Conservation (phyloP, 2,888 invertebrate genomes). For the Pegoplata infirma region DNA sequence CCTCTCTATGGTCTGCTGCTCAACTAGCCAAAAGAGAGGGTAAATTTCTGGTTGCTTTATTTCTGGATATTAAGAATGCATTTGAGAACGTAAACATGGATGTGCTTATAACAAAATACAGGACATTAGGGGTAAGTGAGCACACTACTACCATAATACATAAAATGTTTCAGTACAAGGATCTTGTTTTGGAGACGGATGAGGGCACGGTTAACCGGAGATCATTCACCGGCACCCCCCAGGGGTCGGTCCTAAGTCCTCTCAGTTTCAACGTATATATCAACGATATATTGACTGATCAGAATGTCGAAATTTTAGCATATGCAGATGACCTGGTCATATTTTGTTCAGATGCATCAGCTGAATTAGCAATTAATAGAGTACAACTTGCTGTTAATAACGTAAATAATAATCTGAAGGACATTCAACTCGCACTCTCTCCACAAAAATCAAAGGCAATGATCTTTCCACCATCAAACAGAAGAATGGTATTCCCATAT, state of each 20-base stretch:
- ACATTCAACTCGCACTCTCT: constrained; percentile 4
- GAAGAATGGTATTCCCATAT: not conserved
- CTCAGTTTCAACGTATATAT: constrained; percentile 28
- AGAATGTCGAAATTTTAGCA: not conserved
- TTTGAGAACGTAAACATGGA: constrained; percentile 28
- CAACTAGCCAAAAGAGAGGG: too few species aligned
- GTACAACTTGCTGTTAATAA: not conserved
- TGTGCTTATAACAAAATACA: not conserved
- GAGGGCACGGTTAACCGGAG: not conserved
- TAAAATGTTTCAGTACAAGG: not conserved
- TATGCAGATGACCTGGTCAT: constrained; percentile 27
- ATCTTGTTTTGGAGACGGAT: not conserved
- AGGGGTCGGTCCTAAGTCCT: constrained; percentile 18
- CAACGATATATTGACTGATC: constrained; percentile 9
- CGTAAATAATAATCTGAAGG: not conserved
- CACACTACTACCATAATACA: not conserved
- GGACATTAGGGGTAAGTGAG: not conserved
- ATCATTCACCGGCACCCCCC: constrained; percentile 13
- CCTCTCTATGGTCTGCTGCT: constrained; percentile 6
- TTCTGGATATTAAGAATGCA: constrained; percentile 20
- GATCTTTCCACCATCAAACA: not conserved
- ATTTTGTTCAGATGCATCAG: constrained; percentile 1
- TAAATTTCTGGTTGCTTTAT: not conserved
- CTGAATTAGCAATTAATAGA: not conserved
- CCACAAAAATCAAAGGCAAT: constrained; percentile 6